Conservation (phyloP, 2,888 invertebrate genomes). For the Copidosoma aretas region DNA sequence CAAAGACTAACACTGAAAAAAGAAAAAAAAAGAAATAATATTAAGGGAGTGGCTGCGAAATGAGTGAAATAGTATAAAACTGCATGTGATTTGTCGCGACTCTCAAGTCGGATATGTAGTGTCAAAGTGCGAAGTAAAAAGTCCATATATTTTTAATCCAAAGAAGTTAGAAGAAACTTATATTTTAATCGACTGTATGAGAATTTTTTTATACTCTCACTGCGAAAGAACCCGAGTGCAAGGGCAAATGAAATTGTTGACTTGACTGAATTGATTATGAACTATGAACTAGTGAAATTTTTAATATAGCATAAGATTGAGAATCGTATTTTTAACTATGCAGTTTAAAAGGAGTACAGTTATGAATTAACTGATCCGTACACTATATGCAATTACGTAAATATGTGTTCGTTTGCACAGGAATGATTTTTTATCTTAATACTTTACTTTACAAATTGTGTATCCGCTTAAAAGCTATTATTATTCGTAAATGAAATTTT, state of each 20-base stretch:
- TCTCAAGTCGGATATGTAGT: slow-evolving; percentile 22
- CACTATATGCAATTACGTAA: slow-evolving; percentile 21
- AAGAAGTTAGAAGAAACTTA: slow-evolving; percentile 36
- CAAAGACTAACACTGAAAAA: slow-evolving; percentile 5
- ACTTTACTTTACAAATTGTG: slow-evolving; percentile 19
- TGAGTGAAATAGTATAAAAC: slow-evolving; percentile 6
- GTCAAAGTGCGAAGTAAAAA: slow-evolving; percentile 35
- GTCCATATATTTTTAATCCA: slow-evolving; percentile 41
- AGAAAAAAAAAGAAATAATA: slow-evolving; percentile 10
- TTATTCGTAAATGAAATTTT: too few relatives aligned
- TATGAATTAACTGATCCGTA: slow-evolving; percentile 17
- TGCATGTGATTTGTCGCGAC: slow-evolving; percentile 16
- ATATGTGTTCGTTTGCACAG: slow-evolving; percentile 17
- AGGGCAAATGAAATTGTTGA: slow-evolving; percentile 30
- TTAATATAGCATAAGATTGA: slow-evolving; percentile 27
- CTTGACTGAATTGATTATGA: slow-evolving; percentile 35
- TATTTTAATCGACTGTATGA: slow-evolving; percentile 38
- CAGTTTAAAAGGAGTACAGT: slow-evolving; percentile 12
- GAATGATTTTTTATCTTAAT: slow-evolving; percentile 10
- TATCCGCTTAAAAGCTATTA: slow-evolving; percentile 10
- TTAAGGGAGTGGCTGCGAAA: slow-evolving; percentile 13
- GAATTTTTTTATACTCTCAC: slow-evolving; percentile 34
- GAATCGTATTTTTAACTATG: slow-evolving; percentile 24
- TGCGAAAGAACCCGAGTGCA: slow-evolving; percentile 17
- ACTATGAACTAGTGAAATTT: slow-evolving; percentile 22